These are phyloP conservation scores for Aricia artaxerxes DNA, from an alignment of 2,888 invertebrate species.

Conservation along the genomic window DNA sequence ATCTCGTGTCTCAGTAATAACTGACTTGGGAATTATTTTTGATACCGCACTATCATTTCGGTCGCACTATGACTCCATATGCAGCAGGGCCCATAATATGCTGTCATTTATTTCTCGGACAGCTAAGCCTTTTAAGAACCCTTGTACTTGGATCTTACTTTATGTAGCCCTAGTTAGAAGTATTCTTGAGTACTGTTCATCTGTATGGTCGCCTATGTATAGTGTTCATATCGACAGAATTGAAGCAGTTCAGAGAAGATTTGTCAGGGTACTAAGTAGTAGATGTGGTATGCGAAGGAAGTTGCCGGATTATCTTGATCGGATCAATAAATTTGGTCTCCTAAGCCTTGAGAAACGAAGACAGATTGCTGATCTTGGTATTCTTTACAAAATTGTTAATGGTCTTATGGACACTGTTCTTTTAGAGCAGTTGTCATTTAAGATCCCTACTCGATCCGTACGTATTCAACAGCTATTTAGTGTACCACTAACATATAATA, in stretches of 20 bases:
- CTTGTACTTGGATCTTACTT: not conserved
- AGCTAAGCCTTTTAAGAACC: not conserved
- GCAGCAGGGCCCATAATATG: not conserved
- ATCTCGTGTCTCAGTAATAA: not conserved
- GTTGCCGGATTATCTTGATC: not conserved
- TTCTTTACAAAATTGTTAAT: not conserved
- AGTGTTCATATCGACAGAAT: not conserved
- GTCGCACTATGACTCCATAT: not conserved
- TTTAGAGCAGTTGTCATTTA: not conserved
- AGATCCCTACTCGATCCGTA: not conserved
- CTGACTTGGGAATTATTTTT: not conserved
- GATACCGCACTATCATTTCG: no score
- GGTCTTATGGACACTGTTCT: not conserved
- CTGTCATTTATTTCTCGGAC: not conserved
- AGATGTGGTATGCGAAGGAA: not conserved
- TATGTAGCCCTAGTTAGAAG: not conserved
- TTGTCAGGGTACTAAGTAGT: not conserved
- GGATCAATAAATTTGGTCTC: not conserved
- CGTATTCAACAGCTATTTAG: not conserved
- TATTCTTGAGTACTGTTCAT: not conserved
- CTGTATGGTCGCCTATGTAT: not conserved
- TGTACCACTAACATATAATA: not conserved
- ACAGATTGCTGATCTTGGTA: not conserved
- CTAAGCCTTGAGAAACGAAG: not conserved
- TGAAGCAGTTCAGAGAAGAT: not conserved